Conservation (phyloP, 1,140 invertebrate genomes). For the Aphelenchoides avenae region DNA sequence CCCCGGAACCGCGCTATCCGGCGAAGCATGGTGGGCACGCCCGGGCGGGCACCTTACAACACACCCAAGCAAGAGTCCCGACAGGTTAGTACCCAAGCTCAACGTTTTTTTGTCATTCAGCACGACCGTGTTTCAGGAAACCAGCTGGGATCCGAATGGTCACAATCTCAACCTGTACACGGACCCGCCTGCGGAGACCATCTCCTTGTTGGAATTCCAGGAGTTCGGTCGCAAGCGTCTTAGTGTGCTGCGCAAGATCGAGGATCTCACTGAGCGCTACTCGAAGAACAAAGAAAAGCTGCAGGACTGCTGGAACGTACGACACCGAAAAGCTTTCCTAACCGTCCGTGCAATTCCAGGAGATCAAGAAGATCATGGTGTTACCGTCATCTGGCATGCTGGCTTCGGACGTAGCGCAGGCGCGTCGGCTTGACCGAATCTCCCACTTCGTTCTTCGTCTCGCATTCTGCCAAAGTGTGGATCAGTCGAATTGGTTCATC, state of each 20-base stretch:
- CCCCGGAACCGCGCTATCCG: no score
- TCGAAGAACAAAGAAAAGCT: constrained; percentile 71
- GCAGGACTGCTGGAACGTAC: constrained; percentile 60
- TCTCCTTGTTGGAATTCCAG: constrained; percentile 80
- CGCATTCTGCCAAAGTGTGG: constrained; percentile 70
- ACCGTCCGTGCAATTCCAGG: constrained; percentile 10
- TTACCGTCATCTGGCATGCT: constrained; percentile 6
- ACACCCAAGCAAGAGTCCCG: no score
- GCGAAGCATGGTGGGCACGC: no score
- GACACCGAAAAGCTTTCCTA: neutral
- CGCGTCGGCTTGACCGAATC: constrained; percentile 74
- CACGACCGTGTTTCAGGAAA: constrained; percentile 7
- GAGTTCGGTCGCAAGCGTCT: constrained; percentile 77
- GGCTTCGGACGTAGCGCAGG: neutral
- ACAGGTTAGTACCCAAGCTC: no score
- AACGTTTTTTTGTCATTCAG: no score
- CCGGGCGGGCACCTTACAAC: no score
- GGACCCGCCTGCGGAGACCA: constrained; percentile 70
- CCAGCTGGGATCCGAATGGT: constrained; percentile 55
- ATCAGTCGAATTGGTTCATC: constrained; percentile 14
- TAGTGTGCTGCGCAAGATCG: constrained; percentile 73
- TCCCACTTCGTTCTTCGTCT: constrained; percentile 88
- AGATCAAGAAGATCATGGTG: constrained; percentile 16
- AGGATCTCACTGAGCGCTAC: constrained; percentile 69
- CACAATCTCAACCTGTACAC: constrained; percentile 75